These are phyloP conservation scores for Brachionus asplanchnoidis DNA, from an alignment of 1,140 invertebrate genomes.

Conservation along the genomic window DNA sequence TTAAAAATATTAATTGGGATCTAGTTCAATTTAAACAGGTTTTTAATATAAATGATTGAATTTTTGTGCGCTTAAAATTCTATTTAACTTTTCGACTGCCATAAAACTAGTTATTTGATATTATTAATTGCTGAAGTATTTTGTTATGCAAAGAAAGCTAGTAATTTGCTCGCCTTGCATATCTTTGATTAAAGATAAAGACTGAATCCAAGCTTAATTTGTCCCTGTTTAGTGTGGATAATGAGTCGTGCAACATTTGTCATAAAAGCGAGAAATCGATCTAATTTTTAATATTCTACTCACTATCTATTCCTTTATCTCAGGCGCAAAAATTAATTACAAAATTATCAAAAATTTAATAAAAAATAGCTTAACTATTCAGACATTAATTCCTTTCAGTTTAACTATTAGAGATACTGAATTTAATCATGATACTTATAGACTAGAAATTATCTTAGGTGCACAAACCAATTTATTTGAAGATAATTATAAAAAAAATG, in stretches of 20 bases:
- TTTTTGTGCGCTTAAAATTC: neutral
- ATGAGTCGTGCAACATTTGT: neutral
- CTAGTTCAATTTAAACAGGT: neutral
- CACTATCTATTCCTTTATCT: neutral
- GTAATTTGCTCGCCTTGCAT: neutral
- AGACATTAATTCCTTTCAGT: neutral
- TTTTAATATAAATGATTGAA: neutral
- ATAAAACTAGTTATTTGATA: neutral
- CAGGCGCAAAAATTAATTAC: neutral
- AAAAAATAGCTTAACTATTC: neutral
- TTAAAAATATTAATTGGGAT: neutral
- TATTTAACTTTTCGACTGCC: neutral
- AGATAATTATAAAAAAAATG: neutral
- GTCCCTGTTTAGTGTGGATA: neutral
- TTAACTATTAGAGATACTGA: neutral
- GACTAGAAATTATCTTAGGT: conserved; percentile 2
- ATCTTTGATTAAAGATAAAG: neutral
- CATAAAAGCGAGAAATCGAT: neutral
- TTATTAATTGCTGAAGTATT: neutral
- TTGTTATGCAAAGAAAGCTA: neutral
- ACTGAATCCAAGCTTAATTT: neutral
- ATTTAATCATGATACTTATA: neutral
- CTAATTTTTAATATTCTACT: neutral
- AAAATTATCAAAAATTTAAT: neutral
- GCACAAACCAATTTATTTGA: neutral